Evolutionary conservation across 2,888 invertebrate genomes (phyloP), one percentile per base, ranked within the genome.

Genomic region (Barypeithes pellucidus): DNA sequence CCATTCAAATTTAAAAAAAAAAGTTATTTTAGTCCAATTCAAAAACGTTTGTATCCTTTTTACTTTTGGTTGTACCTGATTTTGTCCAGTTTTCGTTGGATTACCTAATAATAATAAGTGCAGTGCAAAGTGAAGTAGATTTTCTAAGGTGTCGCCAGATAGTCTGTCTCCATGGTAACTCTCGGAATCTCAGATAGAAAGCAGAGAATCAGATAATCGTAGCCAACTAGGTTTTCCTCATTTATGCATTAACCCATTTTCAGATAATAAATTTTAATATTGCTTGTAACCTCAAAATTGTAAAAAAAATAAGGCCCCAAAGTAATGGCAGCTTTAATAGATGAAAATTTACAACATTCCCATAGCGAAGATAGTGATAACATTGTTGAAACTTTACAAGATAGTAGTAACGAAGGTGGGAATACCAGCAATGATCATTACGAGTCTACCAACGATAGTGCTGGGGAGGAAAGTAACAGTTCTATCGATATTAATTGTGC

Each of bases 131-230:
- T 16, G 8, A 14, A 33, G 16, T 24, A 33, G 14, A 33, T 33
- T 14, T 41, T 41, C 43, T 14, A 50, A 43, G 20, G 57, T 67
- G 84, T 80, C 85, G 85, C 84, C 85, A 77, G 79, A 73, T 79
- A 82, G 85, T 85, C 85, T 85, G 83, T 85, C 81, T 79, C 81
- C 84, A 85, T 86, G 83, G 83, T 80, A 85, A 86, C 85, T 75
- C 77, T 62, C 43, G n/a, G 50, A 29, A 50, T 63, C 14, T 50
- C 36, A 43, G 61, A 61, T 61, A 43, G 47, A 62, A 62, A 20
- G 22, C 3, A 29, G 29, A 41, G 16, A 11, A 62, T 62, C 45
- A 29, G 60, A 24, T 33, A 57, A 57, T 57, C 16, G 18, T 12
- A 2, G 16, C 18, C 54, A 18, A 33, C 54, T 33, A 16, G 16